phyloP scores from a whole-genome alignment of 2,113 vertebrate genomes.

The Cyanocitta stelleri region DNA sequence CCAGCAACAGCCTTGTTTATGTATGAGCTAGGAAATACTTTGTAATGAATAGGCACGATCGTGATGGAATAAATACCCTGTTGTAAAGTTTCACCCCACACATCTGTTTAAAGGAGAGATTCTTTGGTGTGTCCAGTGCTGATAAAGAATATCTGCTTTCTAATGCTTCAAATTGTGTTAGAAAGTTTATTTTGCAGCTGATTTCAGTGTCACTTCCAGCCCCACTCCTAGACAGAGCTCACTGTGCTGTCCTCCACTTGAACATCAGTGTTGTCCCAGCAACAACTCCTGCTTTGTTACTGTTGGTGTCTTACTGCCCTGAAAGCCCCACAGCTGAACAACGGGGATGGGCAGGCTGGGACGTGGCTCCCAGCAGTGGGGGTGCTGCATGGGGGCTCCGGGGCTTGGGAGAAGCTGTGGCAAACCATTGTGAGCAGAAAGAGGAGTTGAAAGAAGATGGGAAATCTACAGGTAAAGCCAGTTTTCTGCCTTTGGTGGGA shows the following conservation, averaged over 20 bases:
- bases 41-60: not conserved
- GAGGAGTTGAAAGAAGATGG: not conserved
- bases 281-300: fast-evolving
- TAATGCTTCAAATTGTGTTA: not conserved
- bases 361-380: fast-evolving
- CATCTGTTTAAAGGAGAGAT: not conserved
- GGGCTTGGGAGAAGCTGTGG: fast-evolving
- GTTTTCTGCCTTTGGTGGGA: not conserved
- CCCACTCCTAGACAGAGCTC: fast-evolving
- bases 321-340: not conserved
- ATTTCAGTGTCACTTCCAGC: not conserved
- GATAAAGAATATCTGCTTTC: not conserved
- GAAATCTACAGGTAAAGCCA: not conserved
- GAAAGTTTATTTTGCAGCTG: not conserved
- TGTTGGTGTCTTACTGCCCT: not conserved
- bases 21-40: too few species aligned
- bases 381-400: fast-evolving
- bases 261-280: too few species aligned
- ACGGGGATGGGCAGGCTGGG: fast-evolving
- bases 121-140: not conserved
- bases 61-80: not conserved
- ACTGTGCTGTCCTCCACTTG: not conserved
- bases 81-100: too few species aligned
- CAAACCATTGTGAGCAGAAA: not conserved
- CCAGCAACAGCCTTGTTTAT: not conserved